These are phyloP conservation scores for Eulemur rubriventer DNA, from an alignment of 2,797 vertebrate species.

Conservation along the genomic window DNA sequence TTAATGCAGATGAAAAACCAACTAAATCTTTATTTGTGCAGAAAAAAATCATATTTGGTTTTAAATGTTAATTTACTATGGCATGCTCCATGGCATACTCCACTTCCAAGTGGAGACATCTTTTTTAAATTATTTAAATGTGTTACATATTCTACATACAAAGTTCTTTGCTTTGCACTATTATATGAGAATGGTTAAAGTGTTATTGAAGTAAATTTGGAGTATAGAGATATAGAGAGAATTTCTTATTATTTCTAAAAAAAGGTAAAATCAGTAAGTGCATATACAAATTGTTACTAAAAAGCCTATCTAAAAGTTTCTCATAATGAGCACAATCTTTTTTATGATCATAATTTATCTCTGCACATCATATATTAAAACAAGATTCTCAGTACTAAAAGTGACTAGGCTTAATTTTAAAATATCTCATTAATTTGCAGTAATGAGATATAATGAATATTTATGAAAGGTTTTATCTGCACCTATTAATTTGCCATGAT, in stretches of 20 bases:
- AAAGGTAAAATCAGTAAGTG: background rate
- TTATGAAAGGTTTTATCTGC: slow-evolving; percentile 84
- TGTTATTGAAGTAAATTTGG: background rate
- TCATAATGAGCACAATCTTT: slow-evolving; percentile 55
- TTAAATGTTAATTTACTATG: background rate
- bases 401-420: slow-evolving; percentile 78
- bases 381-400: slow-evolving; percentile 72
- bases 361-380: slow-evolving; percentile 66
- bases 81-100: too few species aligned
- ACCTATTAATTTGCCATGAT: slow-evolving; percentile 80
- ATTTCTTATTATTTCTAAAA: background rate
- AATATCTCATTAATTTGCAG: slow-evolving; percentile 82
- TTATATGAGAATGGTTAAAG: background rate
- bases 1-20: background rate
- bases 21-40: background rate
- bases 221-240: background rate
- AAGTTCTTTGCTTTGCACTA: background rate
- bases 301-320: background rate
- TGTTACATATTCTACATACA: background rate
- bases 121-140: background rate
- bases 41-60: background rate
- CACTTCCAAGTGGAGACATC: background rate
- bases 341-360: slow-evolving; percentile 71
- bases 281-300: background rate
- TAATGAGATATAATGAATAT: slow-evolving; percentile 86